Base-by-base conservation (phyloP, 1,140 invertebrate genomes). In the Drosophila nannoptera region DNA sequence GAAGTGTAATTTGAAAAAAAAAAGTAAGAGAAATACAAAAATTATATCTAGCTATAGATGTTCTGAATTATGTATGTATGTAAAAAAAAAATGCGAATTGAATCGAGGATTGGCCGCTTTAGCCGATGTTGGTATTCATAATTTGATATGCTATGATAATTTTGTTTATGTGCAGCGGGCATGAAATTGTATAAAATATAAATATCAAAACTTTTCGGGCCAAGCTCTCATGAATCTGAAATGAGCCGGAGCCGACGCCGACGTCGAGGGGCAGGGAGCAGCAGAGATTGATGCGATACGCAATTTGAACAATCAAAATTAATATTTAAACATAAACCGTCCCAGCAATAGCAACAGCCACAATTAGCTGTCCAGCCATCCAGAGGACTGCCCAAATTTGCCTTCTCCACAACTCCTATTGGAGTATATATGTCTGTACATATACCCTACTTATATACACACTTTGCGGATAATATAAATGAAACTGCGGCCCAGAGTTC, bases 101-200 rank as follows among this genome's bases (percentile, higher is more conserved):
- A 68, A 62, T 68, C 53, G 48, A 14, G 22, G 29, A 68, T 48
- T 48, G 38, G 16, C 16, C 42, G 14, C 14, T 52, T 31, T 60
- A 45, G 8, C 11, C 58, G 42, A 42, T 63, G 65, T 43, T 71
- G 65, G 52, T 71, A 56, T 53, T 52, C 62, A 59, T 61, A 78
- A 78, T 80, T 81, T 80, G 11, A 55, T 78, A 73, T 70, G 73
- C 75, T 80, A 63, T 64, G 69, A 73, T 80, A 73, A 76, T 73
- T 81, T 77, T 76, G 73, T 69, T 77, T 73, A 77, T 80, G 78
- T 77, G 69, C 73, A 82, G 45, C 38, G 43, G 58, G 61, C 73
- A 80, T 68, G 69, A 80, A 81, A 80, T 80, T 81, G 76, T 80
- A 81, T 81, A 69, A 80, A 80, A 81, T 80, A 80, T 80, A 73